phyloP scores from a whole-genome alignment of 2,888 invertebrate species.

The Cephus runcator region DNA sequence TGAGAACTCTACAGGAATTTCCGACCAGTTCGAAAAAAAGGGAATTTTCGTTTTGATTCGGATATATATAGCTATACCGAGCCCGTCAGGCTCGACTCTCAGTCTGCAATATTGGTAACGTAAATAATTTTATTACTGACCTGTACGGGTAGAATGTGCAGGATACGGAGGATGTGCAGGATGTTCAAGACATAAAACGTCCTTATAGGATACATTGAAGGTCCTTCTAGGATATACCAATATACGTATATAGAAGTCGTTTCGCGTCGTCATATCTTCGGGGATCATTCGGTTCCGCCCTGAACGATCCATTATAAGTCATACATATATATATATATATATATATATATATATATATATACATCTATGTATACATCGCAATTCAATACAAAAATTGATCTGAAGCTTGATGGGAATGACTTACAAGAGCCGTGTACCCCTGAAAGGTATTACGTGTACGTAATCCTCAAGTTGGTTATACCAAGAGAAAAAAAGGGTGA shows the following conservation, averaged over 20 bases:
- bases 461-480: not conserved
- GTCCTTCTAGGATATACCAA: not conserved
- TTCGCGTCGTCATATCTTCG: not conserved
- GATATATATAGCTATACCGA: not conserved
- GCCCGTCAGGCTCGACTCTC: conserved; percentile 24
- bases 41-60: not conserved
- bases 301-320: not conserved
- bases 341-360: not conserved
- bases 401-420: not conserved
- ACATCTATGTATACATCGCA: not conserved
- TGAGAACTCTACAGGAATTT: not conserved
- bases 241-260: not conserved
- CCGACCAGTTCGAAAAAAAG: not conserved
- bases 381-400: not conserved
- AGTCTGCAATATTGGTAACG: conserved; percentile 32
- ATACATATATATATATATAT: too few relatives aligned
- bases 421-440: not conserved
- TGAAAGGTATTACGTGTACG: not conserved
- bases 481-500: not conserved
- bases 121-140: conserved; percentile 40
- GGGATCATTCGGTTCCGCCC: not conserved
- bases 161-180: conserved; percentile 21
- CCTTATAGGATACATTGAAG: too few relatives aligned
- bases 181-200: conserved; percentile 9
- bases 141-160: conserved; percentile 23